phyloP scores from a whole-genome alignment of 2,113 vertebrate species.

The Amphiprion percula region DNA sequence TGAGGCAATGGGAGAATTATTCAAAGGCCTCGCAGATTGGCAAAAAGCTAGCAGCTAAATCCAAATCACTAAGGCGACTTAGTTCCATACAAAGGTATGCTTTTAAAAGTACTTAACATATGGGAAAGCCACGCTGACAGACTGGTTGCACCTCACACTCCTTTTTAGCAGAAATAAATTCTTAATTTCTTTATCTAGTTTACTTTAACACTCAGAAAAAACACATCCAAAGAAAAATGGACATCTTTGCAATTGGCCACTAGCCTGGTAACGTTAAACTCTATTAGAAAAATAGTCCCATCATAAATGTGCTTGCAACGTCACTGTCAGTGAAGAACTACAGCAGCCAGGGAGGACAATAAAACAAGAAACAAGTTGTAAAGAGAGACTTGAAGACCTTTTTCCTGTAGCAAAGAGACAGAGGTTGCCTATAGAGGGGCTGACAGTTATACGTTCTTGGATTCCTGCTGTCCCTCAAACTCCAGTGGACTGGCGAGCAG shows the following conservation, averaged over 20 bases:
- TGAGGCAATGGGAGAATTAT: not conserved
- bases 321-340: slow-evolving; percentile 19
- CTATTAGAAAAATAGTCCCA: slow-evolving; percentile 42
- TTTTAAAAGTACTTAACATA: not conserved
- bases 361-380: slow-evolving; percentile 17
- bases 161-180: slow-evolving; percentile 30
- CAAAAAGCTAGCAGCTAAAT: slow-evolving; percentile 28
- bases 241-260: slow-evolving; percentile 17
- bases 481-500: slow-evolving; percentile 34
- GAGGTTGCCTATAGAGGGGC: not conserved
- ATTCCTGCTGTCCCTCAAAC: slow-evolving; percentile 14
- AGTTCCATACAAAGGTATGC: slow-evolving; percentile 4
- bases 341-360: slow-evolving; percentile 18
- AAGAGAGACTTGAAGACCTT: not conserved
- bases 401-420: slow-evolving; percentile 4
- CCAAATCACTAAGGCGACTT: slow-evolving; percentile 40
- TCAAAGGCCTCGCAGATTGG: slow-evolving; percentile 22
- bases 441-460: slow-evolving; percentile 12
- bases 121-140: slow-evolving; percentile 20
- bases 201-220: slow-evolving; percentile 1
- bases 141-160: slow-evolving; percentile 9
- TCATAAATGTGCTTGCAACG: slow-evolving; percentile 8
- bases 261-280: slow-evolving; percentile 1
- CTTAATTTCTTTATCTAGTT: slow-evolving; percentile 43
- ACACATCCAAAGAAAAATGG: slow-evolving; percentile 2